These are phyloP conservation scores for Lipotes vexillifer DNA, from an alignment of 2,113 vertebrate genomes.

Conservation along the genomic window DNA sequence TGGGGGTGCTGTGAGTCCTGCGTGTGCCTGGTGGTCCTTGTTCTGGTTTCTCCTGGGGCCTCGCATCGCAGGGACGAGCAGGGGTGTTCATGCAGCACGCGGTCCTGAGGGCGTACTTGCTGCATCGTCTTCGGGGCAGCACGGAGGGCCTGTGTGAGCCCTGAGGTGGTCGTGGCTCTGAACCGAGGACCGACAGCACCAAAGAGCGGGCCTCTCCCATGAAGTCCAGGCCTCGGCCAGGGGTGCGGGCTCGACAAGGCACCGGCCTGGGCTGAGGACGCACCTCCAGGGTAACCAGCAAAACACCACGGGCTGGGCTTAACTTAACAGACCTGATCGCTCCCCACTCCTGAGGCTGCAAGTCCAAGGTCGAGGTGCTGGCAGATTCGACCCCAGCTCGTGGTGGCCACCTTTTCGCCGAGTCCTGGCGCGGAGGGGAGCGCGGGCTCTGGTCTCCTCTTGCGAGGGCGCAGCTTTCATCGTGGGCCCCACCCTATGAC, in stretches of 20 bases:
- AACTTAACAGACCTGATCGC: background rate
- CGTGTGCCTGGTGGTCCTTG: background rate
- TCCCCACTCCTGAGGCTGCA: background rate
- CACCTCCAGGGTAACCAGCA: background rate
- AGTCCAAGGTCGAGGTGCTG: background rate
- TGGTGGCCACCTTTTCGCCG: background rate
- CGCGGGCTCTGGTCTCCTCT: background rate
- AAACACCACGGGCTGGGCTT: too few relatives aligned
- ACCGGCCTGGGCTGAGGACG: too few relatives aligned
- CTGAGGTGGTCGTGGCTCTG: background rate
- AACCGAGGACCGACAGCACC: background rate
- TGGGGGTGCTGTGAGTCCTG: too few relatives aligned
- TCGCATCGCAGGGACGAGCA: background rate
- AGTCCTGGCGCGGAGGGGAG: background rate
- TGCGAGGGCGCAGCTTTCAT: background rate
- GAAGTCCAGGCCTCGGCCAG: background rate
- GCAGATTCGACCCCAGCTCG: background rate
- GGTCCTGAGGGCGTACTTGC: background rate
- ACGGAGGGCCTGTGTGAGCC: accelerated
- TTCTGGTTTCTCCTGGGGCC: too few relatives aligned
- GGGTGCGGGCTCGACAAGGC: too few relatives aligned
- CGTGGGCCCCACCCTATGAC: background rate
- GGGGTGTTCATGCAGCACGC: background rate
- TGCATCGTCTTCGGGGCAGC: background rate
- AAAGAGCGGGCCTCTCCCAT: background rate